phyloP scores from a whole-genome alignment of 2,797 vertebrate species.

The Naso thynnoides region DNA sequence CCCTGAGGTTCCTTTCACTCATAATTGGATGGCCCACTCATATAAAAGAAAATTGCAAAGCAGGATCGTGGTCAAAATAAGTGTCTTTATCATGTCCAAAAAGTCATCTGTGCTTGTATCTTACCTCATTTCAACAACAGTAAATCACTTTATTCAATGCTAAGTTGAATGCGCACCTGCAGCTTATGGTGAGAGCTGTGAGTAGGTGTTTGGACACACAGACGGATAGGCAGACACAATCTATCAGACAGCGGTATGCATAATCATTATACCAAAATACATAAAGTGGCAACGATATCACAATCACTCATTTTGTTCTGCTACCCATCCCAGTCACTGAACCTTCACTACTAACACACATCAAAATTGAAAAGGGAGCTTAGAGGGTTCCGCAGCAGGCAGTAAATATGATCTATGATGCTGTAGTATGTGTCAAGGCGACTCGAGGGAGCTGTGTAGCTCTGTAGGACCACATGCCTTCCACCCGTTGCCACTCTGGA shows the following conservation, averaged over 20 bases:
- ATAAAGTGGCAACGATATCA: constrained; percentile 40
- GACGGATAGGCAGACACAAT: constrained; percentile 17
- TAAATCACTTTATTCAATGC: constrained; percentile 10
- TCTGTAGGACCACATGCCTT: constrained; percentile 35
- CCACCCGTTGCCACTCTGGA: constrained; percentile 31
- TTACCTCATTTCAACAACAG: not conserved
- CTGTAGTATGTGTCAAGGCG: constrained; percentile 39
- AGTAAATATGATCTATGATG: constrained; percentile 54
- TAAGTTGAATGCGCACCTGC: constrained; percentile 18
- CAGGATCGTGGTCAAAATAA: not conserved
- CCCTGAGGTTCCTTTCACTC: not conserved
- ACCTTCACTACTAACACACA: constrained; percentile 47
- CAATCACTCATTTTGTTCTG: constrained; percentile 46
- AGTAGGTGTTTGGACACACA: not conserved
- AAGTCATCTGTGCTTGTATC: not conserved
- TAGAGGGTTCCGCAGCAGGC: constrained; percentile 35
- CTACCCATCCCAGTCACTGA: constrained; percentile 37
- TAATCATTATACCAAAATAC: constrained; percentile 50
- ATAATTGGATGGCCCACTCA: not conserved
- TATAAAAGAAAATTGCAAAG: not conserved
- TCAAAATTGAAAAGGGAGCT: constrained; percentile 47
- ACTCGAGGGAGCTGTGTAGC: constrained; percentile 31
- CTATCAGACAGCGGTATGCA: constrained; percentile 35
- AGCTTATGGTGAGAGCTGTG: constrained; percentile 19
- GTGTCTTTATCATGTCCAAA: constrained; percentile 3